A percentile compares a stretch with the other conserved stretches of the same genome.
phyloP scores from a whole-genome alignment of 2,113 vertebrate genomes.

The Psammodynastes pulverulentus region DNA sequence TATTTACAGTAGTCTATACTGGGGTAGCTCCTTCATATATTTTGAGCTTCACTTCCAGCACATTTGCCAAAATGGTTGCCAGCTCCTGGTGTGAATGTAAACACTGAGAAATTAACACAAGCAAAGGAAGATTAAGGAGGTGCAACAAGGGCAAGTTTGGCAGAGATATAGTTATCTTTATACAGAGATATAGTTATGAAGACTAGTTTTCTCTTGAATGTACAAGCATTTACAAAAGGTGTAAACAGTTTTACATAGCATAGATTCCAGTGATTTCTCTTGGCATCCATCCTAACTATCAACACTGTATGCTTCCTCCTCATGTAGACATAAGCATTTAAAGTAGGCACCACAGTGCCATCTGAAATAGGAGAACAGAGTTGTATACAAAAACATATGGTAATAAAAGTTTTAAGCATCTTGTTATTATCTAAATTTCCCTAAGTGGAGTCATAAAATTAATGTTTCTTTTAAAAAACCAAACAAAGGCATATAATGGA shows the following conservation, averaged over 20 bases:
- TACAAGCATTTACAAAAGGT: neutral
- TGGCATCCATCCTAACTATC: conserved; percentile 3
- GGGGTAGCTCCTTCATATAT: neutral
- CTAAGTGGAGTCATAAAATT: neutral
- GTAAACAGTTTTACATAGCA: conserved; percentile 5
- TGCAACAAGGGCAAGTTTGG: neutral
- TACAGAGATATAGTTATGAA: neutral
- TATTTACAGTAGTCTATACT: neutral
- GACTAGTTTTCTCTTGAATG: neutral
- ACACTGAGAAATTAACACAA: neutral
- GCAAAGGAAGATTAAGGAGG: neutral
- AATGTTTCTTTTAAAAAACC: neutral
- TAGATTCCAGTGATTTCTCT: neutral
- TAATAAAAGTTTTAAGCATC: neutral
- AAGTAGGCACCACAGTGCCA: neutral
- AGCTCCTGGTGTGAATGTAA: neutral
- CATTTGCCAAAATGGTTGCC: neutral
- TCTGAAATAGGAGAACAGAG: conserved; percentile 1
- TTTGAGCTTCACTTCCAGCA: neutral
- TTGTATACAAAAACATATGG: neutral
- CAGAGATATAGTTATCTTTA: too few species aligned
- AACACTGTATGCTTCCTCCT: conserved; percentile 2
- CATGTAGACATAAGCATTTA: conserved; percentile 16
- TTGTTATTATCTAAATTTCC: neutral
- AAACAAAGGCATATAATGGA: neutral